These are phyloP conservation scores for Beroe ovata DNA, from an alignment of 37 sponge, comb jelly and placozoan species.

Conservation along the genomic window DNA sequence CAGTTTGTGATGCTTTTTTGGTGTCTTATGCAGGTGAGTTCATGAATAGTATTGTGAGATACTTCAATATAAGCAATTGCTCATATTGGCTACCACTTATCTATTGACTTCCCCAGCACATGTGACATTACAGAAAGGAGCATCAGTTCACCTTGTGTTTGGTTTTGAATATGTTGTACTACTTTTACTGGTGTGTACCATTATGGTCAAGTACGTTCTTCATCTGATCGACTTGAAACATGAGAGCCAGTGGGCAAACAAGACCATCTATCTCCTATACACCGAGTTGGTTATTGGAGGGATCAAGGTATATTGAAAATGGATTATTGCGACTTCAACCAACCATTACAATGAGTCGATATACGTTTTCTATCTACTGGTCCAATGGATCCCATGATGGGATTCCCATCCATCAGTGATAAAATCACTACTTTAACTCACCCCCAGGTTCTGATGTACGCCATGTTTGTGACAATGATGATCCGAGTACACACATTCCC, in stretches of 20 bases:
- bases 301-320: constrained; percentile 57
- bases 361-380: too few relatives aligned
- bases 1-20: constrained; percentile 65
- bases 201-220: constrained; percentile 82
- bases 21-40: constrained; percentile 63
- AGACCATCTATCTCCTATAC: constrained; percentile 87
- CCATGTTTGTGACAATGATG: constrained; percentile 89
- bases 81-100: neutral
- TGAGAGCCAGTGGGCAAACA: constrained; percentile 98
- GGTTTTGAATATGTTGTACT: constrained; percentile 95
- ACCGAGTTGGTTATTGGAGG: constrained; percentile 72
- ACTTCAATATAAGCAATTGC: neutral
- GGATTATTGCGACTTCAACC: too few relatives aligned
- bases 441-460: constrained; percentile 74
- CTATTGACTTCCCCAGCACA: constrained; percentile 57
- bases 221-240: constrained; percentile 89
- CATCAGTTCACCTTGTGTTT: constrained; percentile 92
- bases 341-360: too few relatives aligned
- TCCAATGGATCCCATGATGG: too few relatives aligned
- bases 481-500: constrained; percentile 87
- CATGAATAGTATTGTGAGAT: too few relatives aligned
- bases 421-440: too few relatives aligned
- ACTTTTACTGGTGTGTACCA: constrained; percentile 73
- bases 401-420: too few relatives aligned
- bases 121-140: constrained; percentile 70